phyloP scores from a whole-genome alignment of 2,797 vertebrate species.

The Rhinogobio ventralis region DNA sequence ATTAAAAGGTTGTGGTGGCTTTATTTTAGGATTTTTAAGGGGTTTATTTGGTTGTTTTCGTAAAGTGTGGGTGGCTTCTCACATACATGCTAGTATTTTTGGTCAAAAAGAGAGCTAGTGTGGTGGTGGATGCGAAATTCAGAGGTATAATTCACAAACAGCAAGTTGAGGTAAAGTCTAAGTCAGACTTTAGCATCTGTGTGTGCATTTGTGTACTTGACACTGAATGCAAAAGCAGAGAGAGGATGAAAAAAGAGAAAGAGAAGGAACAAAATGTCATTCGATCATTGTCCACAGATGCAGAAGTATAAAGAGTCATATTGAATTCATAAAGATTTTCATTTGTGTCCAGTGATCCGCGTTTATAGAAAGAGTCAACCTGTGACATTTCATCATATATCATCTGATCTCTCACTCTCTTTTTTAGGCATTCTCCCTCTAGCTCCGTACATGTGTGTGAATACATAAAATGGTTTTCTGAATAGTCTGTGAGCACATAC shows the following conservation, averaged over 20 bases:
- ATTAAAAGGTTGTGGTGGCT: background rate
- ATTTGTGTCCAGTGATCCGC: conserved; percentile 28
- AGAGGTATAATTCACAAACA: background rate
- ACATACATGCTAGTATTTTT: background rate
- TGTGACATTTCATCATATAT: conserved; percentile 27
- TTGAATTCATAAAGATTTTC: conserved; percentile 30
- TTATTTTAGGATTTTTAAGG: background rate
- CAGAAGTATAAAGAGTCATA: conserved; percentile 18
- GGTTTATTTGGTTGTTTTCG: conserved; percentile 1
- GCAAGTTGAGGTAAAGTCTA: conserved; percentile 31
- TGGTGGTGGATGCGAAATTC: background rate
- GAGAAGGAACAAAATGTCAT: conserved; percentile 6
- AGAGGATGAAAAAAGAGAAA: background rate
- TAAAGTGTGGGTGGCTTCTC: background rate
- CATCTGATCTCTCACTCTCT: conserved; percentile 5
- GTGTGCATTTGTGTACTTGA: background rate
- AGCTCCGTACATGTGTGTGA: background rate
- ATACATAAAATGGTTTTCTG: background rate
- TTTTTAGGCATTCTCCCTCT: background rate
- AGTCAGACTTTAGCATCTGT: background rate
- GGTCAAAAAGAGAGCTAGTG: background rate
- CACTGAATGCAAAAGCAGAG: conserved; percentile 13
- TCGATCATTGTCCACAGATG: background rate
- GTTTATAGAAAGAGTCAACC: conserved; percentile 10
- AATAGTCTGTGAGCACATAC: conserved; percentile 1